Evolutionary conservation across 1,140 invertebrate species (phyloP).

Genomic region (Elysia chlorotica): DNA sequence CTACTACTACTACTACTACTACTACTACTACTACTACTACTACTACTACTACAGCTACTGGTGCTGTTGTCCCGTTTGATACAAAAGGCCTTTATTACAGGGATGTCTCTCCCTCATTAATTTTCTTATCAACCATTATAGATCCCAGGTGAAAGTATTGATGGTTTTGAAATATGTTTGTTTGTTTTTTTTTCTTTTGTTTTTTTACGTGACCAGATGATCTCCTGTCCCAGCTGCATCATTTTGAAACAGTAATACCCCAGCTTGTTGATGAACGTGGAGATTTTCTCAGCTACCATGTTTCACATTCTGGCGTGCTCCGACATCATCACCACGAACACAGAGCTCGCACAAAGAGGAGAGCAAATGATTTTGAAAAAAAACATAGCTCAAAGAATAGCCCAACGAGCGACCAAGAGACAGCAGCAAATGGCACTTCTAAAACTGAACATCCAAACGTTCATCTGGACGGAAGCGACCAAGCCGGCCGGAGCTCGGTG

Average conservation of each 20-base stretch:
- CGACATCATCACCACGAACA: slow-evolving; percentile 1
- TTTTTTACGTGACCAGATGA: slow-evolving; percentile 30
- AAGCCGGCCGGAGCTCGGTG: slow-evolving; percentile 24
- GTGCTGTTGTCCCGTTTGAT: not conserved
- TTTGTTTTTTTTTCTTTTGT: not conserved
- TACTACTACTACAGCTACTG: not conserved
- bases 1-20: too few relatives aligned
- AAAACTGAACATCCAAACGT: slow-evolving; percentile 11
- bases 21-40: not conserved
- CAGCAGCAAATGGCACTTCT: not conserved
- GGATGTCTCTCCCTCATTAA: not conserved
- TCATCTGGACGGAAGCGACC: slow-evolving; percentile 17
- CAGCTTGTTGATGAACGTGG: slow-evolving; percentile 40
- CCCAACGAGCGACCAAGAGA: too few relatives aligned
- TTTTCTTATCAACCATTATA: not conserved
- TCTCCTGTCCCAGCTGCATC: slow-evolving; percentile 29
- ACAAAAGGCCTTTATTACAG: not conserved
- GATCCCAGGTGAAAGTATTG: too few relatives aligned
- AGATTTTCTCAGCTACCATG: slow-evolving; percentile 46
- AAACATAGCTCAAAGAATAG: too few relatives aligned
- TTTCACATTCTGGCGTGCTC: slow-evolving; percentile 25
- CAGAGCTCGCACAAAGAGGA: slow-evolving; percentile 1
- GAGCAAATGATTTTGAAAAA: too few relatives aligned
- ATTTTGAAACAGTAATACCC: slow-evolving; percentile 47
- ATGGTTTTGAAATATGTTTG: too few relatives aligned